Evolutionary conservation across 2,797 vertebrate species (phyloP).

Genomic region (Peromyscus aztecus): DNA sequence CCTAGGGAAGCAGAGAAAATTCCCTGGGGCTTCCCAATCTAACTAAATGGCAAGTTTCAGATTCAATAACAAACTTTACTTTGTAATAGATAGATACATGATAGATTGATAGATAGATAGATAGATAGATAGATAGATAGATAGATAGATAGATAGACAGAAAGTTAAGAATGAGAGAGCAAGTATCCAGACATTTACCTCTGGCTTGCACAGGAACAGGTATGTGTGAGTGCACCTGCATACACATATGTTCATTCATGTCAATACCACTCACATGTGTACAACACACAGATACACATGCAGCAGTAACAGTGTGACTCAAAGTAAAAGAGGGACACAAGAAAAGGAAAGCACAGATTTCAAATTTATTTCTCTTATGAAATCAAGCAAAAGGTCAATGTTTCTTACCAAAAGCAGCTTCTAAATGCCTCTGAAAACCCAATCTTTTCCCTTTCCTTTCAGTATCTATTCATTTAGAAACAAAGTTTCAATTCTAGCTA

Average conservation of each 20-base stretch:
- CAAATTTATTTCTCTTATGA: neutral
- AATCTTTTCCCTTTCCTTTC: neutral
- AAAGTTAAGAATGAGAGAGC: neutral
- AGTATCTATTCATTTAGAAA: no score
- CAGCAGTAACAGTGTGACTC: neutral
- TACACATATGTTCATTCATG: neutral
- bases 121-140: no score
- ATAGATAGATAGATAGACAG: neutral
- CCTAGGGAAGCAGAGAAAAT: neutral
- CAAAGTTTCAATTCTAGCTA: no score
- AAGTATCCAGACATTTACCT: neutral
- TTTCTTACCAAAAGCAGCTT: neutral
- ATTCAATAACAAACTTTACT: neutral
- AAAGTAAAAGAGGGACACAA: neutral
- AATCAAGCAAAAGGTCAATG: neutral
- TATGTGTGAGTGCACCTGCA: neutral
- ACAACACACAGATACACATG: neutral
- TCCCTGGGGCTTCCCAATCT: neutral
- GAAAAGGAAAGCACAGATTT: neutral
- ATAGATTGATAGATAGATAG: no score
- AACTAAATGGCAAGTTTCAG: neutral
- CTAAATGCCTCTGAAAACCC: neutral
- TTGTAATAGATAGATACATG: no score
- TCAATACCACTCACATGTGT: neutral
- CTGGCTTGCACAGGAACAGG: neutral